Conservation (phyloP, 2,888 invertebrate genomes). For the Hoplodrina blanda region DNA sequence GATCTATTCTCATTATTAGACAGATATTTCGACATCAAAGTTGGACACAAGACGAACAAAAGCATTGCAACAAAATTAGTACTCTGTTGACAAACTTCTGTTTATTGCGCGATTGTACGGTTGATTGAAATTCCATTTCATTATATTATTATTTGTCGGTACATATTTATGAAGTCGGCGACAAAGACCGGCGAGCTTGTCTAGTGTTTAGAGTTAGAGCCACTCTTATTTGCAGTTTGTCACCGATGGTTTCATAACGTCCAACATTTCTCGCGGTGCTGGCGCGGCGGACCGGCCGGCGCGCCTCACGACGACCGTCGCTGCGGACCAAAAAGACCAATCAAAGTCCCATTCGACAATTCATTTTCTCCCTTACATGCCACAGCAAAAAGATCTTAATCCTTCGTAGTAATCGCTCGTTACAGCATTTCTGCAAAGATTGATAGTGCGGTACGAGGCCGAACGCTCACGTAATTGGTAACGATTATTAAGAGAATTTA, state of each 20-base stretch:
- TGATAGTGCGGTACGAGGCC: constrained; percentile 81
- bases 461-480: constrained; percentile 86
- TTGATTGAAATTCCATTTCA: constrained; percentile 39
- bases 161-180: constrained; percentile 36
- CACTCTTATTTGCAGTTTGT: constrained; percentile 69
- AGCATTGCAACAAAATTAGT: constrained; percentile 19
- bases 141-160: constrained; percentile 23
- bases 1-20: constrained; percentile 16
- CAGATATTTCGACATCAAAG: constrained; percentile 3
- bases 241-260: constrained; percentile 82
- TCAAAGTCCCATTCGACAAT: constrained; percentile 76
- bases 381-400: constrained; percentile 83
- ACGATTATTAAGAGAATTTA: constrained; percentile 88
- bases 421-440: constrained; percentile 76
- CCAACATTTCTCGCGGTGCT: constrained; percentile 77
- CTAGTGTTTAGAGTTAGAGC: constrained; percentile 47
- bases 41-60: constrained; percentile 10
- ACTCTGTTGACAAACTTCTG: constrained; percentile 18
- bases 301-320: constrained; percentile 73
- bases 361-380: constrained; percentile 81
- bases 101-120: constrained; percentile 30
- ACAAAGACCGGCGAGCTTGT: constrained; percentile 46
- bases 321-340: constrained; percentile 72
- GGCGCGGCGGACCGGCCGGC: constrained; percentile 72
- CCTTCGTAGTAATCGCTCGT: constrained; percentile 73